Evolutionary conservation across 1,140 invertebrate genomes (phyloP).

Genomic region (Diabrotica undecimpunctata): DNA sequence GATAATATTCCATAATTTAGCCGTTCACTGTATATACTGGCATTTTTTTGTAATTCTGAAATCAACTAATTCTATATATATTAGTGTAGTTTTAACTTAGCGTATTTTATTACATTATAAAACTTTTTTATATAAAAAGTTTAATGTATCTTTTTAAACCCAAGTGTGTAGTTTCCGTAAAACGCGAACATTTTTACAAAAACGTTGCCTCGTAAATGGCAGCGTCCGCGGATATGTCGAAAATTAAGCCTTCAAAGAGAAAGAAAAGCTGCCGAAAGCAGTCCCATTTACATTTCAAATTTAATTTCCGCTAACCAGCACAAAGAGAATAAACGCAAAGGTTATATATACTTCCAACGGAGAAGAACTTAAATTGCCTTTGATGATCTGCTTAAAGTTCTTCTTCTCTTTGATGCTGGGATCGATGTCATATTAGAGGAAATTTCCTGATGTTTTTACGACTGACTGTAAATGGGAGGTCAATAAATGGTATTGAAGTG

Average conservation of each 20-base stretch:
- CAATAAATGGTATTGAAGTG: too few species aligned
- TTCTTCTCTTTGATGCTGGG: conserved; percentile 5
- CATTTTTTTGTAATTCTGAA: too few species aligned
- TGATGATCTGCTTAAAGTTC: conserved; percentile 9
- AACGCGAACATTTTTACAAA: neutral
- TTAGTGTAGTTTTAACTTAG: too few species aligned
- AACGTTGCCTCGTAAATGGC: neutral
- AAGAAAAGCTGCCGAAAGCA: conserved; percentile 2
- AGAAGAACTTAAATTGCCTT: conserved; percentile 8
- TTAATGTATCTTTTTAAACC: neutral
- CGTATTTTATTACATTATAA: too few species aligned
- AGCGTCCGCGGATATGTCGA: conserved; percentile 4
- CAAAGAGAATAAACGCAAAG: conserved; percentile 7
- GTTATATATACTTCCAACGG: conserved; percentile 8
- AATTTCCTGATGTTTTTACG: neutral
- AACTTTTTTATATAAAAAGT: too few species aligned
- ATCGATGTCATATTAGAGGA: neutral
- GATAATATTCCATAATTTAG: too few species aligned
- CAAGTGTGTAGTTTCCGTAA: neutral
- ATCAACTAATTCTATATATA: too few species aligned
- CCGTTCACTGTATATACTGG: too few species aligned
- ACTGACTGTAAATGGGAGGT: too few species aligned
- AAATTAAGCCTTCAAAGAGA: conserved; percentile 10
- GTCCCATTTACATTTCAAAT: conserved; percentile 13
- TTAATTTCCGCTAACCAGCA: conserved; percentile 12